A percentile compares a stretch with the other conserved stretches of the same genome.
phyloP scores from a whole-genome alignment of 2,888 invertebrate genomes.

The Lottia gigantea region DNA sequence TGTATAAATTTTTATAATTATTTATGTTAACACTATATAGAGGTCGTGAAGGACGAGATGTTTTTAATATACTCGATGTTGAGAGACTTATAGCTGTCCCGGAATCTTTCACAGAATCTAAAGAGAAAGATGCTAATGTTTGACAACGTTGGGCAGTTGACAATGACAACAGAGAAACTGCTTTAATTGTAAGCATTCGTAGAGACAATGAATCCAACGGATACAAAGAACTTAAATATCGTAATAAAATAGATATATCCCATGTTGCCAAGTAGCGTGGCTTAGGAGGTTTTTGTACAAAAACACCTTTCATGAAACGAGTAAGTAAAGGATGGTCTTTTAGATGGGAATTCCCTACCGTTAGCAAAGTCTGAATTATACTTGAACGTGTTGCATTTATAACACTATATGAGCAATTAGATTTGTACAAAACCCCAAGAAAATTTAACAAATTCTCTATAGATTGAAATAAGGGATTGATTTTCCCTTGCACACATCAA shows the following conservation, averaged over 20 bases:
- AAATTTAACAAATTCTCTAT: slow-evolving; percentile 3
- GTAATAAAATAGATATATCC: neutral
- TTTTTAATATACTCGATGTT: no score
- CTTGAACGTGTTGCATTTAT: neutral
- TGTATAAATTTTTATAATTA: no score
- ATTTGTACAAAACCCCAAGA: neutral
- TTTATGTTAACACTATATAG: no score
- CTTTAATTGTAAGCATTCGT: neutral
- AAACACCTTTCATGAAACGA: slow-evolving; percentile 3
- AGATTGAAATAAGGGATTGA: slow-evolving; percentile 1
- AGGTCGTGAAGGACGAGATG: no score
- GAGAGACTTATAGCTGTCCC: no score
- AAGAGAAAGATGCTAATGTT: no score
- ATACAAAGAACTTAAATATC: neutral
- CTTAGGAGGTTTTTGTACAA: neutral
- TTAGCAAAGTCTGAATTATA: neutral
- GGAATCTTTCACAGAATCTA: no score
- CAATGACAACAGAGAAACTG: no score
- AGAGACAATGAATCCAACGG: neutral
- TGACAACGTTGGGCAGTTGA: no score
- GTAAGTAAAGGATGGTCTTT: neutral
- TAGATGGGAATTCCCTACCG: neutral
- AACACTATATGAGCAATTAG: neutral
- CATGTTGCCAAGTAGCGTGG: neutral
- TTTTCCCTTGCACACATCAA: slow-evolving; percentile 3